Percentiles rank a stretch among this genome's conserved stretches.
These are phyloP conservation scores for Colletes collaris DNA, from an alignment of 2,888 invertebrate species.

Conservation along the genomic window DNA sequence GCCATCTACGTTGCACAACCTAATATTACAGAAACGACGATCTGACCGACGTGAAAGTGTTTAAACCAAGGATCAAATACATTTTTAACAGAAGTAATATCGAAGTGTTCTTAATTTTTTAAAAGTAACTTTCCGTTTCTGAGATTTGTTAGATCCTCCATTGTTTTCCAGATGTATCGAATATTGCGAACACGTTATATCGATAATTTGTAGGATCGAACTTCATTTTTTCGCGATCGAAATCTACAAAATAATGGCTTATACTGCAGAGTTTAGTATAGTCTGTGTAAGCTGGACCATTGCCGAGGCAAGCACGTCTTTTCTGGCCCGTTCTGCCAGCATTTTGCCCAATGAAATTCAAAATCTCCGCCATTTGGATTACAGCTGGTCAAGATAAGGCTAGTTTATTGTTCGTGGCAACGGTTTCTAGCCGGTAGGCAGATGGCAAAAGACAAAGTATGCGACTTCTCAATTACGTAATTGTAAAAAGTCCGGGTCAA, in stretches of 20 bases:
- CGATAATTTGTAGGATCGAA: conserved; percentile 6
- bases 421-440: conserved; percentile 65
- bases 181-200: background rate
- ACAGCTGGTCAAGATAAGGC: conserved; percentile 61
- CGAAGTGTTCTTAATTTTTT: no score
- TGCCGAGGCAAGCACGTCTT: conserved; percentile 56
- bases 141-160: no score
- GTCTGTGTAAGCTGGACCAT: conserved; percentile 50
- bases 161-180: no score
- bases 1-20: background rate
- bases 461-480: conserved; percentile 33
- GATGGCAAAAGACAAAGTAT: conserved; percentile 59
- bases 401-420: conserved; percentile 64
- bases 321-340: conserved; percentile 26
- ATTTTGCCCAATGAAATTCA: conserved; percentile 67
- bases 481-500: conserved; percentile 23
- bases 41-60: no score
- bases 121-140: no score
- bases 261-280: conserved; percentile 18
- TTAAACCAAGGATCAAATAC: no score
- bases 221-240: background rate
- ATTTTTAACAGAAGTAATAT: no score
- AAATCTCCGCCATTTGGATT: conserved; percentile 70
- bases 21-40: background rate
- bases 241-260: conserved; percentile 15